Conservation (phyloP, 2,888 invertebrate species). For the Balanococcus diminutus region DNA sequence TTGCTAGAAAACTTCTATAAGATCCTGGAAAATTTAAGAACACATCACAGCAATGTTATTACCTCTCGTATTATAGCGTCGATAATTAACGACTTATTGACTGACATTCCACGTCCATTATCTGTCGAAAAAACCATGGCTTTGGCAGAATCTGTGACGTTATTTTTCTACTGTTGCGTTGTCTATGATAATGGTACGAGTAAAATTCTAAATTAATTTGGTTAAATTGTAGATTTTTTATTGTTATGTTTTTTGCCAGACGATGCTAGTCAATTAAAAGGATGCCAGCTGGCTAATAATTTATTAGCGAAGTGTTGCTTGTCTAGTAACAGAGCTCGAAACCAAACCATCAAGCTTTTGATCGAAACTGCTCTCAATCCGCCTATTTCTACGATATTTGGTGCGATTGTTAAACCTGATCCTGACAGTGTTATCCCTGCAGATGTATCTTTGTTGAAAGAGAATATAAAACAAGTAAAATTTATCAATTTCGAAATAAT, state of each 20-base stretch:
- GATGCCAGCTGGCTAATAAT: slow-evolving; percentile 57
- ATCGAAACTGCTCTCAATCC: slow-evolving; percentile 74
- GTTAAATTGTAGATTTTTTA: background rate
- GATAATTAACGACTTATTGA: slow-evolving; percentile 57
- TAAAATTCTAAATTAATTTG: background rate
- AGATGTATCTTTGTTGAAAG: slow-evolving; percentile 65
- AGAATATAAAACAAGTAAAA: slow-evolving; percentile 77
- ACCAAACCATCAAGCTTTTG: slow-evolving; percentile 74
- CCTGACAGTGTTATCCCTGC: background rate
- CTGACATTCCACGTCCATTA: slow-evolving; percentile 57
- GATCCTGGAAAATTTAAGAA: slow-evolving; percentile 55
- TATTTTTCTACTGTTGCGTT: slow-evolving; percentile 59
- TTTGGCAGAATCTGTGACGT: slow-evolving; percentile 58
- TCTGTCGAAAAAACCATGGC: slow-evolving; percentile 57
- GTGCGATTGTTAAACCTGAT: slow-evolving; percentile 56
- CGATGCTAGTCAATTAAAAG: slow-evolving; percentile 57
- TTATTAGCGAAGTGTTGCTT: slow-evolving; percentile 53
- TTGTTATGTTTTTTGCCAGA: slow-evolving; percentile 56
- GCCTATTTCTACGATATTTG: slow-evolving; percentile 58
- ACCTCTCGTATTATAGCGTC: slow-evolving; percentile 58
- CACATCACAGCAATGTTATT: slow-evolving; percentile 56
- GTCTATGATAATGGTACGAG: slow-evolving; percentile 57
- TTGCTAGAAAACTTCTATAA: slow-evolving; percentile 53
- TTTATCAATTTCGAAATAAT: too few relatives aligned
- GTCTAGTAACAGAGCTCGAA: slow-evolving; percentile 71